phyloP scores from a whole-genome alignment of 2,888 invertebrate species.

The Mimumesa dahlbomi region DNA sequence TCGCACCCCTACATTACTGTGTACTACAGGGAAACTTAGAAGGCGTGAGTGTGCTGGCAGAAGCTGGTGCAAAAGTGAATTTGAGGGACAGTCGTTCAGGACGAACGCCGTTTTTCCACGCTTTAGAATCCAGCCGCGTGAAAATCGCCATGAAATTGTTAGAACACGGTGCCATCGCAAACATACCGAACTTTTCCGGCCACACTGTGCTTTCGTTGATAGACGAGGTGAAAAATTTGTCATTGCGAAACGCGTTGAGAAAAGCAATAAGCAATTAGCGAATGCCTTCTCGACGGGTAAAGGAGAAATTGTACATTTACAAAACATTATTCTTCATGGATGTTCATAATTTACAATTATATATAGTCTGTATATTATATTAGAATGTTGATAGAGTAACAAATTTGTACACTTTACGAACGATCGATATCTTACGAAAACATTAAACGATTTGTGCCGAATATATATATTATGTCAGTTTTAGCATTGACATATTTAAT shows the following conservation, averaged over 20 bases:
- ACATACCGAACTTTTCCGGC: slow-evolving; percentile 70
- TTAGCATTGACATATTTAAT: background rate
- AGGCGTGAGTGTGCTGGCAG: slow-evolving; percentile 63
- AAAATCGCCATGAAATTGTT: slow-evolving; percentile 61
- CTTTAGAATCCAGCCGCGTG: slow-evolving; percentile 67
- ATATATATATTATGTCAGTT: background rate
- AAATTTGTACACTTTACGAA: too few relatives aligned
- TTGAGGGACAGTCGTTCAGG: slow-evolving; percentile 72
- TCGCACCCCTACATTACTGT: slow-evolving; percentile 75
- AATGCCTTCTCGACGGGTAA: too few relatives aligned
- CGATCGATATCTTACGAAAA: background rate
- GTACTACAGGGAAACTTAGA: slow-evolving; percentile 63
- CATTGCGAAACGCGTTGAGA: slow-evolving; percentile 55
- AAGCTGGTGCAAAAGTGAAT: slow-evolving; percentile 68
- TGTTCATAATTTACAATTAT: too few relatives aligned
- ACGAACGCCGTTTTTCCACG: slow-evolving; percentile 74
- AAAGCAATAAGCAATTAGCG: too few relatives aligned
- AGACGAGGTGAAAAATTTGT: slow-evolving; percentile 60
- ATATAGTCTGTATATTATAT: too few relatives aligned
- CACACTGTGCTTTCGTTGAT: slow-evolving; percentile 69
- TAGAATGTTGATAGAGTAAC: too few relatives aligned
- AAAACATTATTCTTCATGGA: too few relatives aligned
- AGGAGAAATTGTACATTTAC: too few relatives aligned
- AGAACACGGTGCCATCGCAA: slow-evolving; percentile 63
- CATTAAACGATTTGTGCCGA: background rate